These are phyloP conservation scores for Microtus montanus DNA, from an alignment of 2,113 vertebrate genomes.

Conservation along the genomic window DNA sequence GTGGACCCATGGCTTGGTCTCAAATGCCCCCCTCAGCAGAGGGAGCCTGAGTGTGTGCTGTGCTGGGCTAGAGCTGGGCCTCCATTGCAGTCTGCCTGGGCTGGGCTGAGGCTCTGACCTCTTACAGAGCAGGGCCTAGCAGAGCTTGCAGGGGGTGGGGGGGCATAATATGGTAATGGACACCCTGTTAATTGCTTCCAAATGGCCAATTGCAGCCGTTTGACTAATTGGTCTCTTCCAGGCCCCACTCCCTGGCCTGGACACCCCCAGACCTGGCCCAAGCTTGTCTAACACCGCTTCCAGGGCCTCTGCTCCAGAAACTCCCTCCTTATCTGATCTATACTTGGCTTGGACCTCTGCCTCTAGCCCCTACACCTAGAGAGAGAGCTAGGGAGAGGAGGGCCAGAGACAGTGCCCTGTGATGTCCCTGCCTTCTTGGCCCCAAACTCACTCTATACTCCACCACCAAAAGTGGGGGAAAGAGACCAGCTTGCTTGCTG, in stretches of 20 bases:
- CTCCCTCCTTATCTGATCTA: no score
- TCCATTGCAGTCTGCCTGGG: neutral
- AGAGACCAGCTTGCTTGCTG: neutral
- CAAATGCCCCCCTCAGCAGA: neutral
- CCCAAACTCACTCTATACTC: neutral
- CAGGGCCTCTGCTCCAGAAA: neutral
- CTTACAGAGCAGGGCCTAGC: neutral
- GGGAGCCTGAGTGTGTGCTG: neutral
- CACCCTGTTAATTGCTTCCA: constrained; percentile 72
- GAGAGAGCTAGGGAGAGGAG: neutral
- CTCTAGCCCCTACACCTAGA: neutral
- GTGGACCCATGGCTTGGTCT: no score
- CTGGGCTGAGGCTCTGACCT: neutral
- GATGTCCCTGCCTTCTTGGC: neutral
- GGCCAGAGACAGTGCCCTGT: neutral
- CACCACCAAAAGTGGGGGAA: neutral
- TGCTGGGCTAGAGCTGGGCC: neutral
- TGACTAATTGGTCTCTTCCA: constrained; percentile 67
- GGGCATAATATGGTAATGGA: neutral
- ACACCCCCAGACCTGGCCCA: constrained; percentile 9
- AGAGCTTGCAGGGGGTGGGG: neutral
- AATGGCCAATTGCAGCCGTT: constrained; percentile 61
- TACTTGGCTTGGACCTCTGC: neutral
- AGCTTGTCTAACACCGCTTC: neutral
- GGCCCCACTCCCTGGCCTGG: neutral